Percentiles rank a stretch among this genome's conserved stretches.
Conservation (phyloP, 2,888 invertebrate species). For the Drosophila tripunctata region DNA sequence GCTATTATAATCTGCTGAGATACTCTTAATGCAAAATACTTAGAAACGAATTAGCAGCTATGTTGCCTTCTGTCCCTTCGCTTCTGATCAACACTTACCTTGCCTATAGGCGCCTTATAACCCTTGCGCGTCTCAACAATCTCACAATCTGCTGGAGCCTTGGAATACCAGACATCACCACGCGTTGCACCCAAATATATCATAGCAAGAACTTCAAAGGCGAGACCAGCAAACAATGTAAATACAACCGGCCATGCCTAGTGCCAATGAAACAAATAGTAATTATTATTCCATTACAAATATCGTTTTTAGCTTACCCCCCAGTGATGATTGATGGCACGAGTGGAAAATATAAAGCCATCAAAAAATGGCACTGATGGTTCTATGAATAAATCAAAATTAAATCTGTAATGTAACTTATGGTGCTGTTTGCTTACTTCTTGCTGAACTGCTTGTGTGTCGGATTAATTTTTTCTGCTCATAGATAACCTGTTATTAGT, state of each 20-base stretch:
- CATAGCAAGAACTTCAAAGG: neutral
- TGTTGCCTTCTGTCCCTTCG: no score
- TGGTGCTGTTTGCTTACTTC: neutral
- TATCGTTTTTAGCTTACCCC: neutral
- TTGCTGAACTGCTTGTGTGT: neutral
- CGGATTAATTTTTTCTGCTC: neutral
- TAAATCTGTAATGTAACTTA: no score
- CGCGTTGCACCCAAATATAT: neutral
- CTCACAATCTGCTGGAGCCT: neutral
- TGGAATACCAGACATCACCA: neutral
- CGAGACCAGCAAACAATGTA: neutral
- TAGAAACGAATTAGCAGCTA: no score
- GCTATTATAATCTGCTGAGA: no score
- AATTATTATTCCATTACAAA: neutral
- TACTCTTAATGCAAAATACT: no score
- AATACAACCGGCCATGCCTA: neutral
- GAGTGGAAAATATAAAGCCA: neutral
- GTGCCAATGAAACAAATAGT: neutral
- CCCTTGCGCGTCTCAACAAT: neutral
- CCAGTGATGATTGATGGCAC: neutral
- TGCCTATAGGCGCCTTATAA: neutral
- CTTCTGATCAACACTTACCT: neutral
- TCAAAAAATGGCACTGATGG: neutral
- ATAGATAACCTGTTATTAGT: neutral
- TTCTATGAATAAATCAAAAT: neutral